These are phyloP conservation scores for Nixonia krombeini DNA, from an alignment of 1,140 invertebrate genomes.

Conservation along the genomic window DNA sequence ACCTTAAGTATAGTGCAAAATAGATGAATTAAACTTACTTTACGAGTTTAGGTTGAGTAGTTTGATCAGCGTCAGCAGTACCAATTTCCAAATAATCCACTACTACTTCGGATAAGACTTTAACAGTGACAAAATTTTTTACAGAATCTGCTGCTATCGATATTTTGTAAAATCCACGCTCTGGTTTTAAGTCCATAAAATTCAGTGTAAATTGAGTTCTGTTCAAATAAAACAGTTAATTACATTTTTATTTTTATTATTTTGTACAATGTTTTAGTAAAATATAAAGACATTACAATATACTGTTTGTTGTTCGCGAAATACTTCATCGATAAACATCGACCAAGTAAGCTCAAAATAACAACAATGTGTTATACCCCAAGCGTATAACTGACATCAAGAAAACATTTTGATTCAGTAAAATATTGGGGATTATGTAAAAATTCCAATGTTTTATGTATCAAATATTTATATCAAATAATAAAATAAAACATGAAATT, in stretches of 20 bases:
- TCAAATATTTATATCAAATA: too few species aligned
- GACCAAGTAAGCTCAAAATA: slow-evolving; percentile 30
- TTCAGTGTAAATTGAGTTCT: slow-evolving; percentile 84
- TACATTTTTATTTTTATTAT: not conserved
- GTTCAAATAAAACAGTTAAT: slow-evolving; percentile 39
- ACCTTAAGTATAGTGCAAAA: too few species aligned
- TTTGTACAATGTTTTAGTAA: too few species aligned
- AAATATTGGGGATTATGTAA: slow-evolving; percentile 67
- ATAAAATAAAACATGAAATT: too few species aligned
- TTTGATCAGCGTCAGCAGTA: slow-evolving; percentile 91
- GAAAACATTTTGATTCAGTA: slow-evolving; percentile 53
- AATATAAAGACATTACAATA: too few species aligned
- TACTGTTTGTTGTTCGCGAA: slow-evolving; percentile 45
- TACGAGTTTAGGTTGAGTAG: slow-evolving; percentile 82
- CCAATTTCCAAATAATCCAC: slow-evolving; percentile 89
- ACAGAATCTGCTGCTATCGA: slow-evolving; percentile 79
- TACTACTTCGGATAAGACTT: slow-evolving; percentile 81
- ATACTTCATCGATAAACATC: slow-evolving; percentile 27
- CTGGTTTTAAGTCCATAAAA: slow-evolving; percentile 83
- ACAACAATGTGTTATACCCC: slow-evolving; percentile 62
- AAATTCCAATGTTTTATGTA: too few species aligned
- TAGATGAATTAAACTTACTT: slow-evolving; percentile 68
- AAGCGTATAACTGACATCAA: slow-evolving; percentile 66
- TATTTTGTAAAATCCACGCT: slow-evolving; percentile 88
- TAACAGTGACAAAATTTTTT: slow-evolving; percentile 79